Evolutionary conservation across 2,113 vertebrate species (phyloP).

Genomic region (Prietella phreatophila): DNA sequence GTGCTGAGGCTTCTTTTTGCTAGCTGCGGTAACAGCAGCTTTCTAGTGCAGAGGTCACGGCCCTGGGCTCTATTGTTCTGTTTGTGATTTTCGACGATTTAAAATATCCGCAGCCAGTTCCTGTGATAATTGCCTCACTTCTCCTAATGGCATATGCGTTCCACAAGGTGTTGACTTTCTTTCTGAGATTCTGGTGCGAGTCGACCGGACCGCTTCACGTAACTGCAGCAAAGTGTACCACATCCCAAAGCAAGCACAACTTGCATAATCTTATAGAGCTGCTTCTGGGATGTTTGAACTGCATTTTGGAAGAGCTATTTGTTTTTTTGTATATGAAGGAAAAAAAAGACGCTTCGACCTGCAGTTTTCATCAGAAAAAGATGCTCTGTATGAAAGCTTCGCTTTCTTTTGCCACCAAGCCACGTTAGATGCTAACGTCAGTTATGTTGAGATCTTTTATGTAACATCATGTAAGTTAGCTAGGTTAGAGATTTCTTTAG

Average conservation of each 20-base stretch:
- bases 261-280: too few species aligned
- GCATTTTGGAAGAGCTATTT: too few species aligned
- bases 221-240: background rate
- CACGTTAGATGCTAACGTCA: too few species aligned
- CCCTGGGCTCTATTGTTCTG: background rate
- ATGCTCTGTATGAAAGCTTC: too few species aligned
- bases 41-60: slow-evolving; percentile 17
- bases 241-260: background rate
- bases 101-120: background rate
- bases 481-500: too few species aligned
- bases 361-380: too few species aligned
- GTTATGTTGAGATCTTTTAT: too few species aligned
- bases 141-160: background rate
- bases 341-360: too few species aligned
- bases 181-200: background rate
- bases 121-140: background rate
- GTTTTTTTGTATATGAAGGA: too few species aligned
- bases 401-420: too few species aligned
- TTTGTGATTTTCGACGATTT: background rate
- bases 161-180: background rate
- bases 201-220: background rate
- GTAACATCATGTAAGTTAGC: too few species aligned
- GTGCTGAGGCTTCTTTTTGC: background rate
- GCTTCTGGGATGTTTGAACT: too few species aligned
- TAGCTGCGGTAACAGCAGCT: background rate